Conservation (phyloP, 2,888 invertebrate genomes). For the Helicoverpa assulta region DNA sequence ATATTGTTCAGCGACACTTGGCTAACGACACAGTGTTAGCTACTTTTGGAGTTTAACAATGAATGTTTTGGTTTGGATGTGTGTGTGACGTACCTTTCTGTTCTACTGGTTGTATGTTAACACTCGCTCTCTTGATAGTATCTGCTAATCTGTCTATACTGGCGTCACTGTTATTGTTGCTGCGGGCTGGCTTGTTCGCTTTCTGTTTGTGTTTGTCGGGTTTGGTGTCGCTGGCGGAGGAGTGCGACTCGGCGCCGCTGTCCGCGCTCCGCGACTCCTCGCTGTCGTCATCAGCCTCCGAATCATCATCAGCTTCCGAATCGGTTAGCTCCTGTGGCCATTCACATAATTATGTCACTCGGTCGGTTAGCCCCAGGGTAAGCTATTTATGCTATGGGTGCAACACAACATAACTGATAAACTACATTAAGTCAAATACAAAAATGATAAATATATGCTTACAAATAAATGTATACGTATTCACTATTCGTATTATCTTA, state of each 20-base stretch:
- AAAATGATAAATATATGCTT: too few relatives aligned
- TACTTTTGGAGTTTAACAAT: too few relatives aligned
- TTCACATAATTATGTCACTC: background rate
- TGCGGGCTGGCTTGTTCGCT: conserved; percentile 37
- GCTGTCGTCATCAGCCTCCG: conserved; percentile 67
- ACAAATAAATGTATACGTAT: too few relatives aligned
- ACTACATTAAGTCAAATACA: too few relatives aligned
- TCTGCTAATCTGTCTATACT: conserved; percentile 75
- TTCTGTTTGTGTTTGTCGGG: conserved; percentile 35
- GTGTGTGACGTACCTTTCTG: conserved; percentile 73
- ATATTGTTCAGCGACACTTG: too few relatives aligned
- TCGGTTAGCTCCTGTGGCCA: conserved; percentile 74
- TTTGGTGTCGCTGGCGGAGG: conserved; percentile 65
- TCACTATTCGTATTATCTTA: too few relatives aligned
- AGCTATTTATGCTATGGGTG: too few relatives aligned
- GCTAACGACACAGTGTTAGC: too few relatives aligned
- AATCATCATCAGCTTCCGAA: conserved; percentile 76
- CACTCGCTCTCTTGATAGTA: conserved; percentile 74
- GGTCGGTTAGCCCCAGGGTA: too few relatives aligned
- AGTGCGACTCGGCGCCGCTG: conserved; percentile 82
- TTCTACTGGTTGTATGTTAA: conserved; percentile 76
- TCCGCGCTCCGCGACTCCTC: conserved; percentile 78
- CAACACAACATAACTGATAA: too few relatives aligned
- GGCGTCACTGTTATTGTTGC: conserved; percentile 32
- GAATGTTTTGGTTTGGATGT: too few relatives aligned